Conservation (phyloP, 2,797 vertebrate species). For the Enteromius paludinosus region DNA sequence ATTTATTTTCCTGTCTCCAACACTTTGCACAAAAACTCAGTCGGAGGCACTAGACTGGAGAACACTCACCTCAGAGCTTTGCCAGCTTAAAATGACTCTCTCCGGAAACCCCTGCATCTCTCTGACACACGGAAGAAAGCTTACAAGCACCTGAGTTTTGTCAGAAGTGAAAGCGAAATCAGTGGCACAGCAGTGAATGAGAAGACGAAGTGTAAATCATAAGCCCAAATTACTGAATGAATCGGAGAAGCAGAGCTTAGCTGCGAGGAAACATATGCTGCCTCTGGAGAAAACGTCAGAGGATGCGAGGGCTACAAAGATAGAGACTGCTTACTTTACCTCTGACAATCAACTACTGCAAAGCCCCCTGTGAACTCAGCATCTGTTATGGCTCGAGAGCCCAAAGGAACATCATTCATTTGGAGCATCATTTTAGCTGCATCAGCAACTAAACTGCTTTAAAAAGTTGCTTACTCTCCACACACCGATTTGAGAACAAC, state of each 20-base stretch:
- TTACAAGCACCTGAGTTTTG: slow-evolving; percentile 44
- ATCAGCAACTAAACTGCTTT: slow-evolving; percentile 48
- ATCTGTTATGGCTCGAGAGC: slow-evolving; percentile 58
- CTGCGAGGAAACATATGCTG: slow-evolving; percentile 11
- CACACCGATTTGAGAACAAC: slow-evolving; percentile 26
- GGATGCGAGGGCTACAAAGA: slow-evolving; percentile 39
- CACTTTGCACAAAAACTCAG: slow-evolving; percentile 34
- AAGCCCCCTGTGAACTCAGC: slow-evolving; percentile 56
- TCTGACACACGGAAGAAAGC: slow-evolving; percentile 26
- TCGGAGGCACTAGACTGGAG: slow-evolving; percentile 15
- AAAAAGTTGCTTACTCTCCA: slow-evolving; percentile 37
- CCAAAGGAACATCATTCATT: slow-evolving; percentile 49
- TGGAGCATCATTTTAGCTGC: slow-evolving; percentile 48
- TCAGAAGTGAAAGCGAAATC: slow-evolving; percentile 38
- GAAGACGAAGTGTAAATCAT: background rate
- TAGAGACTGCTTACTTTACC: slow-evolving; percentile 53
- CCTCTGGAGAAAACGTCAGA: slow-evolving; percentile 29
- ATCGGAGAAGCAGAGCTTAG: slow-evolving; percentile 9
- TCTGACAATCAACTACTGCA: slow-evolving; percentile 55
- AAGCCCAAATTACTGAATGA: slow-evolving; percentile 15
- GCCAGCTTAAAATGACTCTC: slow-evolving; percentile 11
- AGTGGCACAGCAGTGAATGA: slow-evolving; percentile 30
- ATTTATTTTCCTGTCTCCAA: slow-evolving; percentile 46
- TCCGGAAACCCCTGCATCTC: slow-evolving; percentile 6
- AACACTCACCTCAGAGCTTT: slow-evolving; percentile 34